Percentiles rank a stretch among this genome's conserved stretches.
Evolutionary conservation across 2,113 vertebrate species (phyloP).

Genomic region (Alligator sinensis): DNA sequence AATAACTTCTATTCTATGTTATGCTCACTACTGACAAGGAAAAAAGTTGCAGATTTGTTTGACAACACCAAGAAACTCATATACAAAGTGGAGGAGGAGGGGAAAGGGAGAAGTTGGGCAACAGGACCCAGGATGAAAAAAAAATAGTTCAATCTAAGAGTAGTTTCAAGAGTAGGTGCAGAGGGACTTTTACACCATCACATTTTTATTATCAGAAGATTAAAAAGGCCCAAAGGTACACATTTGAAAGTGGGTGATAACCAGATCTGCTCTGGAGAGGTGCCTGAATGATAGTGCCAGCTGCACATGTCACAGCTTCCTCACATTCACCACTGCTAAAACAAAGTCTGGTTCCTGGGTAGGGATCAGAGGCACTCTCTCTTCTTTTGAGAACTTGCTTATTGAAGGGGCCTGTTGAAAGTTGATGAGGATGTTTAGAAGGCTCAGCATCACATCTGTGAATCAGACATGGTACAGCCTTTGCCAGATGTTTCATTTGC

Average conservation of each 20-base stretch:
- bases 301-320: neutral
- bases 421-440: neutral
- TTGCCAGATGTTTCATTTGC: neutral
- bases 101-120: neutral
- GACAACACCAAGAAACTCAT: conserved; percentile 23
- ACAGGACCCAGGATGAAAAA: neutral
- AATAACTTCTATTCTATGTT: conserved; percentile 1
- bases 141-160: neutral
- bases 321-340: neutral
- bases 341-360: neutral
- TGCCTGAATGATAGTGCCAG: neutral
- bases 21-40: conserved; percentile 20
- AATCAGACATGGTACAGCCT: neutral
- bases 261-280: neutral
- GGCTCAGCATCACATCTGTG: neutral
- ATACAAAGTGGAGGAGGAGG: neutral
- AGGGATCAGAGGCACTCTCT: neutral
- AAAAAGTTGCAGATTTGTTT: neutral
- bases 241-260: conserved; percentile 29
- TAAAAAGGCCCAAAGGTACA: conserved; percentile 31
- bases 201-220: conserved; percentile 35
- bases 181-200: neutral
- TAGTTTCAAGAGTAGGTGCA: neutral
- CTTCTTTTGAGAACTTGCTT: conserved; percentile 30
- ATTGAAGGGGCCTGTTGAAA: neutral